Percentiles rank a stretch among this genome's conserved stretches.
Conservation (phyloP, 2,888 invertebrate genomes). For the Drepanosiphum platanoidis region DNA sequence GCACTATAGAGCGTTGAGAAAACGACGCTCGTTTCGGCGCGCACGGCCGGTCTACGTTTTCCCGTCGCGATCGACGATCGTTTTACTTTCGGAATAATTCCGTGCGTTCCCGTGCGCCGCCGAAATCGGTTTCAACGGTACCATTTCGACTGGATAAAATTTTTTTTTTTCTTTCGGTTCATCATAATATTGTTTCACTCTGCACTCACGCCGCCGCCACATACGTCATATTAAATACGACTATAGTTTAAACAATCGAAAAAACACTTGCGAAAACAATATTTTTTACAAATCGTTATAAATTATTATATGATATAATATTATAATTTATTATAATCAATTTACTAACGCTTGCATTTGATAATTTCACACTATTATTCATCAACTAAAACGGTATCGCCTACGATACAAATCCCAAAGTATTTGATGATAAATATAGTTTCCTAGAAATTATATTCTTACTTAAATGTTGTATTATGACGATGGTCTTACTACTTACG, state of each 20-base stretch:
- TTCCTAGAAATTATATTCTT: not conserved
- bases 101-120: too few relatives aligned
- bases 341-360: constrained; percentile 28
- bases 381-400: constrained; percentile 60
- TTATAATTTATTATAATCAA: too few relatives aligned
- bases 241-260: constrained; percentile 12
- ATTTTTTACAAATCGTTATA: not conserved
- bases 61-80: too few relatives aligned
- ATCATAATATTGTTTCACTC: not conserved
- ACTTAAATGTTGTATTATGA: not conserved
- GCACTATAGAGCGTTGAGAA: too few relatives aligned
- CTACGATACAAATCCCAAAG: constrained; percentile 61
- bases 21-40: too few relatives aligned
- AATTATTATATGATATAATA: constrained; percentile 10
- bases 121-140: not conserved
- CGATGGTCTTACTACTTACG: not conserved
- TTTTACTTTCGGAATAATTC: too few relatives aligned
- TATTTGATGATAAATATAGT: constrained; percentile 60
- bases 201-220: not conserved
- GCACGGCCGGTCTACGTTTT: too few relatives aligned
- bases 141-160: not conserved
- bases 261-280: constrained; percentile 24
- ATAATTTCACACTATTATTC: constrained; percentile 45
- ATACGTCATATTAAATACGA: not conserved
- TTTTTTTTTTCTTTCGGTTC: not conserved